Evolutionary conservation across 2,113 vertebrate species (phyloP).

Genomic region (Pachypanchax playfairii): DNA sequence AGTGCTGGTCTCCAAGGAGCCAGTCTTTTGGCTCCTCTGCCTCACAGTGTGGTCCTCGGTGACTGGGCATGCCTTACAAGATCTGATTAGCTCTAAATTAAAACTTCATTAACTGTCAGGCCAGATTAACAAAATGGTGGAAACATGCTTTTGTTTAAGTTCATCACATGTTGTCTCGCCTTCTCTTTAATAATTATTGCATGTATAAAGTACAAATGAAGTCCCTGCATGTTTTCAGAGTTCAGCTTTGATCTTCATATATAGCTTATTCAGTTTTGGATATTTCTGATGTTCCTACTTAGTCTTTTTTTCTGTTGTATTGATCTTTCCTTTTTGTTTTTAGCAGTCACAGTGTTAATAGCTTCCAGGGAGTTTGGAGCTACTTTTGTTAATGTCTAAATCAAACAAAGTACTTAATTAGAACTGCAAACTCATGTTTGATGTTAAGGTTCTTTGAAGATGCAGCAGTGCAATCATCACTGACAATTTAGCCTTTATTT

Average conservation of each 20-base stretch:
- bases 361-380: too few relatives aligned
- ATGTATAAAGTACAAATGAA: constrained; percentile 49
- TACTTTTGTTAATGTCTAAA: too few relatives aligned
- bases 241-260: constrained; percentile 55
- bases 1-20: constrained; percentile 73
- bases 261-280: too few relatives aligned
- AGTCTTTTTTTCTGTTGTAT: too few relatives aligned
- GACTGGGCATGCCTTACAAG: constrained; percentile 79
- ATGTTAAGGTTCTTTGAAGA: too few relatives aligned
- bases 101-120: constrained; percentile 81
- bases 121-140: constrained; percentile 61
- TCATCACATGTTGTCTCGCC: constrained; percentile 22
- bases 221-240: constrained; percentile 31
- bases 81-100: constrained; percentile 85
- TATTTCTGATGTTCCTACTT: too few relatives aligned
- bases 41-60: constrained; percentile 57
- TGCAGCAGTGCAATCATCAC: too few relatives aligned
- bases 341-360: too few relatives aligned
- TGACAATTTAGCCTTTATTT: too few relatives aligned
- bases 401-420: too few relatives aligned
- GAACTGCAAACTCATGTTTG: too few relatives aligned
- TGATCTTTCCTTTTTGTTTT: too few relatives aligned
- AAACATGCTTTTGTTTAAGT: constrained; percentile 65
- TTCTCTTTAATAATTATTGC: constrained; percentile 50
- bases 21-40: constrained; percentile 59